Conservation (phyloP, 2,113 vertebrate genomes). For the Perccottus glenii region DNA sequence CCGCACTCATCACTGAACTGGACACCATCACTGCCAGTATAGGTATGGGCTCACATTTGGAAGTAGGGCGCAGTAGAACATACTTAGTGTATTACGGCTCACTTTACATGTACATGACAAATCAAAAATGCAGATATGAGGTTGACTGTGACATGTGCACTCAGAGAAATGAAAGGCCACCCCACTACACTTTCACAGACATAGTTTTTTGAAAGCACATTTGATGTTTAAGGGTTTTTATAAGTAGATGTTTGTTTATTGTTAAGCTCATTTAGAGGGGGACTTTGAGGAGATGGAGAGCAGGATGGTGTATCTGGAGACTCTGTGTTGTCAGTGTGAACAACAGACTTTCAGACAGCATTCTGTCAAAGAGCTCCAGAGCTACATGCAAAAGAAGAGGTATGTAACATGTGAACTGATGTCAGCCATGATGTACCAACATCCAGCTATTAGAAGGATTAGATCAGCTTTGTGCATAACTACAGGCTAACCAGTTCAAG, state of each 20-base stretch:
- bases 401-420: slow-evolving; percentile 39
- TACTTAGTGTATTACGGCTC: neutral
- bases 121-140: too few species aligned
- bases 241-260: neutral
- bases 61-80: too few species aligned
- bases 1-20: slow-evolving; percentile 84
- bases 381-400: slow-evolving; percentile 92
- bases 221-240: too few species aligned
- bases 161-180: too few species aligned
- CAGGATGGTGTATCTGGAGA: slow-evolving; percentile 86
- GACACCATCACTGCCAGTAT: slow-evolving; percentile 85
- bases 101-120: too few species aligned
- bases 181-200: too few species aligned
- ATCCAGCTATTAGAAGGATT: too few species aligned
- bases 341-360: slow-evolving; percentile 84
- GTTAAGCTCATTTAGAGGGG: slow-evolving; percentile 86
- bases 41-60: slow-evolving; percentile 66
- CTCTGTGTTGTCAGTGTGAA: slow-evolving; percentile 90
- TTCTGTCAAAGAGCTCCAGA: slow-evolving; percentile 85
- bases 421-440: too few species aligned
- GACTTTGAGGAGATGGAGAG: slow-evolving; percentile 94
- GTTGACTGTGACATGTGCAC: too few species aligned
- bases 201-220: too few species aligned
- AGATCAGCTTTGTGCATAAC: too few species aligned
- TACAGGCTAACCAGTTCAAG: too few species aligned